These are phyloP conservation scores for Colistium nudipinnis DNA, from an alignment of 2,113 vertebrate species.

Conservation along the genomic window DNA sequence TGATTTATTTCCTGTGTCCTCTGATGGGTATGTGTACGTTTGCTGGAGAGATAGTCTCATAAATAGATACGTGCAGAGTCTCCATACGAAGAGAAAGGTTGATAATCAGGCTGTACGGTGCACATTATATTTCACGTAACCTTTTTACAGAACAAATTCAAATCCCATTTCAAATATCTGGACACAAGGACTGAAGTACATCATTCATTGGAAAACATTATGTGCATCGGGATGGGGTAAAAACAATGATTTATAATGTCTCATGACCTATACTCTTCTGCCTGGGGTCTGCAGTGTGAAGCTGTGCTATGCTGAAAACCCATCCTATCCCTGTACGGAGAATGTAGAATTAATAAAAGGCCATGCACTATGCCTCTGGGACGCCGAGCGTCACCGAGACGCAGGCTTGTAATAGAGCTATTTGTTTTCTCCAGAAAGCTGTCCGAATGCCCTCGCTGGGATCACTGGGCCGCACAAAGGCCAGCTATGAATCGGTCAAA, in stretches of 20 bases:
- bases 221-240: not conserved
- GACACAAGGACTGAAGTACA: not conserved
- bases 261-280: not conserved
- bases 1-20: not conserved
- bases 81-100: no score
- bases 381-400: slow-evolving; percentile 78
- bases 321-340: slow-evolving; percentile 37
- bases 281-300: slow-evolving; percentile 14
- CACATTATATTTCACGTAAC: no score
- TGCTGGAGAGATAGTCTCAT: no score
- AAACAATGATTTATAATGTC: no score
- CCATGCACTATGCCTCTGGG: slow-evolving; percentile 72
- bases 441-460: slow-evolving; percentile 67
- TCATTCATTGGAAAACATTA: not conserved
- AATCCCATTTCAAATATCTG: not conserved
- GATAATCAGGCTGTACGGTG: no score
- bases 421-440: slow-evolving; percentile 83
- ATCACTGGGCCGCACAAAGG: slow-evolving; percentile 60
- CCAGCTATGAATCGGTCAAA: slow-evolving; percentile 75
- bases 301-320: slow-evolving; percentile 4
- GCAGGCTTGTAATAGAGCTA: slow-evolving; percentile 79
- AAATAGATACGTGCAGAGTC: no score
- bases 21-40: not conserved
- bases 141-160: no score
- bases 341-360: slow-evolving; percentile 69